Base-by-base conservation (phyloP, 2,113 vertebrate genomes). In the Cavia porcellus region DNA sequence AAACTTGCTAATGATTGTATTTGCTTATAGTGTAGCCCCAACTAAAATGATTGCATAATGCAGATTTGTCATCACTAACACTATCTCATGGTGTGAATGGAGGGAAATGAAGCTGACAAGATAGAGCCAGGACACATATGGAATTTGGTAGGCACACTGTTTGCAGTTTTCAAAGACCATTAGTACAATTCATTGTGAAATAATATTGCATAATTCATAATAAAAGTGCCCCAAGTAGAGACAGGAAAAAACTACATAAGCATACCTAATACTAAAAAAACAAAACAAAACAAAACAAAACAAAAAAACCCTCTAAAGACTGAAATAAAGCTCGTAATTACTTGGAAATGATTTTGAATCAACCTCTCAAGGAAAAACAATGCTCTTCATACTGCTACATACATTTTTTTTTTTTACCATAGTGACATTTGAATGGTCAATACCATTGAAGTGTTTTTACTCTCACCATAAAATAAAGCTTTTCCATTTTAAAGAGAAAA, bases 281-380 rank as follows among this genome's bases (percentile, higher is more conserved):
- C 38, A 38, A 38, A 38, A 38, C 38, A 38, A 38, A 38, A 38
- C 2, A 38, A 38, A 38, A 38, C 38, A 38, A 38, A 38, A 38
- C 86, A 64, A 97, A 96, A 77, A 77, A 70, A 47, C 47, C 6
- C 5, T 86, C 80, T 86, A 47, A 20, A 95, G 82, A 57, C 20
- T 94, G 85, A 98, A 95, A 85, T 86, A 95, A 93, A 24, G 38
- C 8, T 57, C 50, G 2, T 92, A 94, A 88, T 77, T 96, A 94
- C 57, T 24, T 72, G 61, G 20, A 95, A 84, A 95, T 94, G 90
- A 94, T 97, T 97, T 94, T 59, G 0, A 90, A 96, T 19, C n/a
- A 81, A 9, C 17, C 80, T 83, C 42, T 79, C 42, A 68, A 68
- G 66, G 84, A 3, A 95, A 47, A 11, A 82, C 4, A 45, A 32